Evolutionary conservation across 2,113 vertebrate species (phyloP).

Genomic region (Orientallactaga bullata): DNA sequence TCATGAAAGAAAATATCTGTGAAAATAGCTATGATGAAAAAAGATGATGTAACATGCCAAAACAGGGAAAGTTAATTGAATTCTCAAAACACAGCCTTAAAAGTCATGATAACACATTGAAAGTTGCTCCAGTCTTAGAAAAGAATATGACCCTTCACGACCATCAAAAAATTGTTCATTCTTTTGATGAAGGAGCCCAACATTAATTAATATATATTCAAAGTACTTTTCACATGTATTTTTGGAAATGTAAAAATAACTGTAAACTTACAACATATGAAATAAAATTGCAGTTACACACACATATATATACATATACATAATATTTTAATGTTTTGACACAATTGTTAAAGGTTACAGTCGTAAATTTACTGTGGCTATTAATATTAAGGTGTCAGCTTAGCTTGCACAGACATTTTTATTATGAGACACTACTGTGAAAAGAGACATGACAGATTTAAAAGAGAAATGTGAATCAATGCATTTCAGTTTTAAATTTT

Average conservation of each 20-base stretch:
- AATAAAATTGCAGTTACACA: background rate
- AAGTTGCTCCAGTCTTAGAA: too few species aligned
- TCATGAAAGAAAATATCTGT: background rate
- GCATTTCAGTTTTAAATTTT: background rate
- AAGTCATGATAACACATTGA: too few species aligned
- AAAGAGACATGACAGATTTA: background rate
- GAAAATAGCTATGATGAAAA: background rate
- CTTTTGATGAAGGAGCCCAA: background rate
- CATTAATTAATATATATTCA: background rate
- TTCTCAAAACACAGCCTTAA: background rate
- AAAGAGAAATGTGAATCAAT: background rate
- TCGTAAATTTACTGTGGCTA: background rate
- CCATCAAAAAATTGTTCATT: background rate
- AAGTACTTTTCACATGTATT: background rate
- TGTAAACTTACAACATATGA: background rate
- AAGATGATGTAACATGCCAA: background rate
- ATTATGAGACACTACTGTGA: background rate
- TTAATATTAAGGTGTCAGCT: background rate
- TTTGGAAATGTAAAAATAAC: background rate
- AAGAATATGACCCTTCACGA: background rate
- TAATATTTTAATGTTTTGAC: background rate
- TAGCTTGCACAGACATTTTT: background rate
- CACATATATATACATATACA: background rate
- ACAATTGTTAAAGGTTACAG: background rate
- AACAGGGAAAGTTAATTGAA: background rate